A percentile compares a stretch with the other conserved stretches of the same genome.
Conservation (phyloP, 2,888 invertebrate genomes). For the Heliconius ethilla region DNA sequence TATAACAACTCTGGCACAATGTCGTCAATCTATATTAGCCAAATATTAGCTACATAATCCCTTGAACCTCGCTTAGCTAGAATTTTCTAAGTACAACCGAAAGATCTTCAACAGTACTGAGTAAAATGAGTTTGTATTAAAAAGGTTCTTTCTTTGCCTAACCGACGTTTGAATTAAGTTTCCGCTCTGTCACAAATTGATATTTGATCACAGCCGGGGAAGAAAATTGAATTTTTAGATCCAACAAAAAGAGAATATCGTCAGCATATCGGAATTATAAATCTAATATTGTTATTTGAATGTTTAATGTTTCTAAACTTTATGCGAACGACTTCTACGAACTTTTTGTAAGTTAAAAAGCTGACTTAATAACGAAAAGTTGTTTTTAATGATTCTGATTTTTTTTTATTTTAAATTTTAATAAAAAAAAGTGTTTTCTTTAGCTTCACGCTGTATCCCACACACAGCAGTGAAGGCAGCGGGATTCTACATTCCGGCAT, state of each 20-base stretch:
- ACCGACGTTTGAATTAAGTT: constrained; percentile 32
- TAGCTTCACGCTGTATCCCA: too few species aligned
- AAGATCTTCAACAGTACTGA: constrained; percentile 1
- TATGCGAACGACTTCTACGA: neutral
- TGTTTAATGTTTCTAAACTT: neutral
- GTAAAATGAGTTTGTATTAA: constrained; percentile 23
- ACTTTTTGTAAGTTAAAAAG: neutral
- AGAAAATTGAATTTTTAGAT: constrained; percentile 29
- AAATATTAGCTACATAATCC: neutral
- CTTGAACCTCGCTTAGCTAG: neutral
- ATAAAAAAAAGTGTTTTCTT: too few species aligned
- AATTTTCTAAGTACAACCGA: neutral
- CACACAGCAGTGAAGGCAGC: too few species aligned
- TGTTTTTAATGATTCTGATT: neutral
- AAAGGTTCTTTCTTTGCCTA: constrained; percentile 27
- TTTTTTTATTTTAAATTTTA: too few species aligned
- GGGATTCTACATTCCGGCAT: too few species aligned
- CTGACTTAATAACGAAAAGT: neutral
- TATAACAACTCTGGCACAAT: neutral
- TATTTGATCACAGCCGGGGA: constrained; percentile 26
- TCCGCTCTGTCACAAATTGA: constrained; percentile 30
- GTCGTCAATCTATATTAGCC: neutral
- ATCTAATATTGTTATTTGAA: constrained; percentile 11
- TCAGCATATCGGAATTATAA: constrained; percentile 13
- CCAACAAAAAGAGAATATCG: constrained; percentile 21